A percentile compares a stretch with the other conserved stretches of the same genome.
Conservation (phyloP, 2,888 invertebrate genomes). For the Lithosia quadra region DNA sequence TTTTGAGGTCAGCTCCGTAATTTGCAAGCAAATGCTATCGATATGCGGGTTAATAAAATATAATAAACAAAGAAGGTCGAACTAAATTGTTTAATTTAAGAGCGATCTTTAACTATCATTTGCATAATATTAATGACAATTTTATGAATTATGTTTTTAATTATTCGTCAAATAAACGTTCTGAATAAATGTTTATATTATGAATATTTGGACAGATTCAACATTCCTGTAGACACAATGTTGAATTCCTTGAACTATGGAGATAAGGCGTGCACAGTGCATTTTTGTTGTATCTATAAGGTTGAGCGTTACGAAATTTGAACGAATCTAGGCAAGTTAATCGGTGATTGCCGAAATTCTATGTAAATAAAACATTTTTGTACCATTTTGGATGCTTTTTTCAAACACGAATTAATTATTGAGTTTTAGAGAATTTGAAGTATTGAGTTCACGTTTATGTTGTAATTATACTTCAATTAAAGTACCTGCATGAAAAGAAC, state of each 20-base stretch:
- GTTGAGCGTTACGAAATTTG: conserved; percentile 35
- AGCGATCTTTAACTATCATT: conserved; percentile 18
- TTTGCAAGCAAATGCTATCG: conserved; percentile 24
- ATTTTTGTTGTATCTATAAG: conserved; percentile 38
- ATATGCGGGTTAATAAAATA: conserved; percentile 21
- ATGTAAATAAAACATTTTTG: conserved; percentile 37
- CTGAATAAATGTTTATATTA: conserved; percentile 18
- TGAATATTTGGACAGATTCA: conserved; percentile 26
- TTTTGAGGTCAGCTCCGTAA: conserved; percentile 33
- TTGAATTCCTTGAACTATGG: conserved; percentile 46
- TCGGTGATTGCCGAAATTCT: conserved; percentile 23
- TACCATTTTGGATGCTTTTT: conserved; percentile 10
- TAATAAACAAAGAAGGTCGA: conserved; percentile 22
- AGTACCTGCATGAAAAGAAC: too few relatives aligned
- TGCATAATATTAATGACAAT: conserved; percentile 10
- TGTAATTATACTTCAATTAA: neutral
- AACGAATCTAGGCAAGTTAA: conserved; percentile 27
- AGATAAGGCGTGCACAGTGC: conserved; percentile 28
- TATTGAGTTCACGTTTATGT: neutral
- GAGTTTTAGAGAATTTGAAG: neutral
- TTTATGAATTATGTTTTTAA: conserved; percentile 1
- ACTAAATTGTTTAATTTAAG: conserved; percentile 22
- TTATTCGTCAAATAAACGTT: neutral
- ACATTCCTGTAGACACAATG: conserved; percentile 28
- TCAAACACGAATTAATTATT: neutral